A percentile compares a stretch with the other conserved stretches of the same genome.
Conservation (phyloP, 2,113 vertebrate species). For the Hystrix cristata region DNA sequence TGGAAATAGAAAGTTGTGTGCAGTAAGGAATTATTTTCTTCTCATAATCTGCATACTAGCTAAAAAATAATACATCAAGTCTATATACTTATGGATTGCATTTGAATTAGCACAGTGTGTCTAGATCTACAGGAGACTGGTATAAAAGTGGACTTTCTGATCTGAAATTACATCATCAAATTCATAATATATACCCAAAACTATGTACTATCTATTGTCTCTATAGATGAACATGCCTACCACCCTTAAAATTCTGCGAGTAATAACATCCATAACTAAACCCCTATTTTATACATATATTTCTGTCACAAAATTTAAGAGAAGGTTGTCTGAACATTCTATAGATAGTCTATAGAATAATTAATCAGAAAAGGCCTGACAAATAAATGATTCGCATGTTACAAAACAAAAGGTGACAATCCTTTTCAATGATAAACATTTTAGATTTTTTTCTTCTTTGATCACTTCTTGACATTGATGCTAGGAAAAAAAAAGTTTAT, state of each 20-base stretch:
- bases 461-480: neutral
- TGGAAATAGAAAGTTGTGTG: neutral
- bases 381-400: neutral
- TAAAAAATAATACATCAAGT: constrained; percentile 1
- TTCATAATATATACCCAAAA: neutral
- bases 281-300: neutral
- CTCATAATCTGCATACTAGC: neutral
- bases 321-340: neutral
- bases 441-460: neutral
- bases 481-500: neutral
- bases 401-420: neutral
- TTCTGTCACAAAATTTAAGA: constrained; percentile 18
- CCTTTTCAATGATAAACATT: neutral
- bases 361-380: neutral
- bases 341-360: neutral
- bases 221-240: neutral
- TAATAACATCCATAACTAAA: neutral
- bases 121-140: neutral
- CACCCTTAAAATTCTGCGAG: neutral
- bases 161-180: constrained; percentile 43
- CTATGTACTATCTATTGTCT: neutral
- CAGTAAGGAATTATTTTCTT: constrained; percentile 51
- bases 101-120: neutral
- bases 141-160: neutral
- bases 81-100: neutral